These are phyloP conservation scores for Drosophila sucinea DNA, from an alignment of 1,140 invertebrate species.

Conservation along the genomic window DNA sequence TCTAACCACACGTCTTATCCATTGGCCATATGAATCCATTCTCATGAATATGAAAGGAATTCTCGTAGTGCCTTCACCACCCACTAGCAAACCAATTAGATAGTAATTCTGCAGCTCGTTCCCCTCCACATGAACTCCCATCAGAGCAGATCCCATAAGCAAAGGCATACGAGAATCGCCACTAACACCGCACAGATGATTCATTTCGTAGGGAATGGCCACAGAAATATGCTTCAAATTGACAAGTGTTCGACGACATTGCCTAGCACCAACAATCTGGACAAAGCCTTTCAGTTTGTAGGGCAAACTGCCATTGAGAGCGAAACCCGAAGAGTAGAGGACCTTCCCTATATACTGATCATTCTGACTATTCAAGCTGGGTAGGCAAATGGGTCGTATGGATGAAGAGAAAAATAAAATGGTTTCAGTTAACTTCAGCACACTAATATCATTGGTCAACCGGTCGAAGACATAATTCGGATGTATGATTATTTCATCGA, in stretches of 20 bases:
- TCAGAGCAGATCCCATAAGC: constrained; percentile 28
- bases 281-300: constrained; percentile 26
- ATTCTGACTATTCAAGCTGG: neutral
- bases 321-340: constrained; percentile 19
- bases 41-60: constrained; percentile 13
- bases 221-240: neutral
- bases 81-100: constrained; percentile 23
- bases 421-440: constrained; percentile 13
- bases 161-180: constrained; percentile 8
- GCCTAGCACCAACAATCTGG: neutral
- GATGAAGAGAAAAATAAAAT: neutral
- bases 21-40: constrained; percentile 22
- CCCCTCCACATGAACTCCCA: constrained; percentile 19
- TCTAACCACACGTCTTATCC: constrained; percentile 28
- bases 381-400: constrained; percentile 38
- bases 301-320: neutral
- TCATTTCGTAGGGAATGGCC: neutral
- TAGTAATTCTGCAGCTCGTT: constrained; percentile 20
- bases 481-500: constrained; percentile 37
- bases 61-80: neutral
- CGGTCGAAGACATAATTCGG: constrained; percentile 14
- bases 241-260: neutral
- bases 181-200: constrained; percentile 25
- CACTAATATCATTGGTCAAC: constrained; percentile 21
- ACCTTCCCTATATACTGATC: neutral